Conservation (phyloP, 1,140 invertebrate species). For the Eufriesea mexicana region DNA sequence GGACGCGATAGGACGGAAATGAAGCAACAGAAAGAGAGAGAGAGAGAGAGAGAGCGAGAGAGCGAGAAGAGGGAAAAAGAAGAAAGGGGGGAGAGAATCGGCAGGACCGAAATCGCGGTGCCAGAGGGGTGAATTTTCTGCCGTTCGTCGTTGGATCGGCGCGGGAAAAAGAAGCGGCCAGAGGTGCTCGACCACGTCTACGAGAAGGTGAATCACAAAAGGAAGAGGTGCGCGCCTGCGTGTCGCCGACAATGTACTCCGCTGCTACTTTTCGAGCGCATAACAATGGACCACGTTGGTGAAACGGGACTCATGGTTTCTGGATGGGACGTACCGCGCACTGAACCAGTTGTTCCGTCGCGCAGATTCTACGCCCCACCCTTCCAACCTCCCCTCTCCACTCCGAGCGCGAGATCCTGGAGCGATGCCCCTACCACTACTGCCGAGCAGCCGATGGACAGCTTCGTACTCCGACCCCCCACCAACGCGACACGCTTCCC, state of each 20-base stretch:
- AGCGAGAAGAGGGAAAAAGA: neutral
- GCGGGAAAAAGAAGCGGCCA: conserved; percentile 24
- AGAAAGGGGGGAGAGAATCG: neutral
- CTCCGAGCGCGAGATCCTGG: neutral
- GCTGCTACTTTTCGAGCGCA: conserved; percentile 72
- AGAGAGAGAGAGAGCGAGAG: too few species aligned
- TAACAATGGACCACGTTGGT: conserved; percentile 76
- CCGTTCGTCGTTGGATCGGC: neutral
- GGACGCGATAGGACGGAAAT: neutral
- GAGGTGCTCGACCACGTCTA: neutral
- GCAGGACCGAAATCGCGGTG: neutral
- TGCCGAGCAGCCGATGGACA: neutral
- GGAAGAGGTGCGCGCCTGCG: conserved; percentile 68
- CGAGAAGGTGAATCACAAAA: conserved; percentile 49
- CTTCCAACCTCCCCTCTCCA: conserved; percentile 45
- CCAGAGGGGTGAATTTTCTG: neutral
- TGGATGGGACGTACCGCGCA: conserved; percentile 74
- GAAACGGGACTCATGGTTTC: conserved; percentile 76
- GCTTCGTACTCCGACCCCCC: conserved; percentile 17
- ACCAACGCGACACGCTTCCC: conserved; percentile 23
- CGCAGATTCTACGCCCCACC: conserved; percentile 61
- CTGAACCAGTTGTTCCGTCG: conserved; percentile 69
- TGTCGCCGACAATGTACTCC: conserved; percentile 74
- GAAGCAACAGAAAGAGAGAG: neutral
- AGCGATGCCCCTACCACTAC: conserved; percentile 22